Conservation (phyloP, 1,140 invertebrate genomes). For the Argopecten irradians region DNA sequence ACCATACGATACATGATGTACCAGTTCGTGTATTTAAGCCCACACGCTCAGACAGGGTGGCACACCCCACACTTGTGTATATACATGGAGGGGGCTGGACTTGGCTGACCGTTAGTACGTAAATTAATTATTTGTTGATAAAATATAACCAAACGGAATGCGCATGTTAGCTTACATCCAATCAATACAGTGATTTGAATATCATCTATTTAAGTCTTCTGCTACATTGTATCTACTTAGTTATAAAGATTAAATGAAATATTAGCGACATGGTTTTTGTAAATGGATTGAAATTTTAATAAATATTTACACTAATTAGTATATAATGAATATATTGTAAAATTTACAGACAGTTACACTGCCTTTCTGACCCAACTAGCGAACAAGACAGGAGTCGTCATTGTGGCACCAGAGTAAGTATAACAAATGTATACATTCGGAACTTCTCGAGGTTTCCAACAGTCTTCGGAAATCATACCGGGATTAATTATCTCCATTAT, state of each 20-base stretch:
- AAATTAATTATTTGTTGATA: background rate
- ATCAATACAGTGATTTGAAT: background rate
- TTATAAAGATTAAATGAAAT: background rate
- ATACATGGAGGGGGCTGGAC: constrained; percentile 73
- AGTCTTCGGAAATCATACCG: background rate
- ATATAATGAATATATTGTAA: background rate
- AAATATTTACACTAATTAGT: background rate
- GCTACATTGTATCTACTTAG: background rate
- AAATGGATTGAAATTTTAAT: background rate
- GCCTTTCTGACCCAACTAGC: constrained; percentile 61
- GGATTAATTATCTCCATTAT: background rate
- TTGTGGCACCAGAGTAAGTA: constrained; percentile 73
- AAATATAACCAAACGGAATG: no score
- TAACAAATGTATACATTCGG: background rate
- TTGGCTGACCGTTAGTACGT: constrained; percentile 66
- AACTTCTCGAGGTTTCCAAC: no score
- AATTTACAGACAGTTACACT: constrained; percentile 61
- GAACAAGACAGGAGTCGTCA: constrained; percentile 54
- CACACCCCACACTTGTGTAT: constrained; percentile 66
- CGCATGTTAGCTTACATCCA: no score
- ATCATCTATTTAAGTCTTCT: background rate
- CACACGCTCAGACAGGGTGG: background rate
- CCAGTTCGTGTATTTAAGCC: constrained; percentile 59
- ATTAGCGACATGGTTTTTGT: background rate
- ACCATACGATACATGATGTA: constrained; percentile 44